Evolutionary conservation across 2,797 vertebrate genomes (phyloP), one percentile per base, ranked within the genome.

Genomic region (Anguilla marmorata): DNA sequence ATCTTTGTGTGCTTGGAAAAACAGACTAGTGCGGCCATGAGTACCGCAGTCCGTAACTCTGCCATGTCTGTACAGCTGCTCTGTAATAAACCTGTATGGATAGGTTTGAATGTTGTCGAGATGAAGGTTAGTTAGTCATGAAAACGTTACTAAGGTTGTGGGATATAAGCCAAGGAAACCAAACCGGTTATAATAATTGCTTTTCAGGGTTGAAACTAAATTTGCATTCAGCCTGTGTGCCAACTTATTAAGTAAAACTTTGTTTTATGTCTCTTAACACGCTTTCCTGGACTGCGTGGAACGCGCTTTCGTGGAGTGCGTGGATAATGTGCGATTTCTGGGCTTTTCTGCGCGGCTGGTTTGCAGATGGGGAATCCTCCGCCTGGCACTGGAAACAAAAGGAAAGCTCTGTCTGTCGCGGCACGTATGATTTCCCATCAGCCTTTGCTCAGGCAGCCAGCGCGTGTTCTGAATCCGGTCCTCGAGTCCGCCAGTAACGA

Each of bases 361-460:
- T 27, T 21, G 41, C 16, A 2, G 19, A 80, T 5, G 76, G 37
- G 0, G 41, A n/a, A 45, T 21, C 21, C 41, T 8, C 19, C 0
- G 1, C n/a, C 19, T n/a, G 76, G 76, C 76, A 0, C 0, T 37
- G 48, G 76, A 48, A 80, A n/a, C 76, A 80, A 45, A 80, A 79
- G 21, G 76, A 50, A 80, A 1, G 24, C 4, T 76, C 76, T 4
- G 37, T 80, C 41, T 80, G 41, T 45, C 33, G 11, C 21, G 45
- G 76, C 37, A 21, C 24, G 48, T 80, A 45, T 24, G 19, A 80
- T 48, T 37, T 80, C 76, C 76, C 76, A 80, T 80, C 76, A 80
- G 37, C 21, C 16, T 2, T 80, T 24, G 21, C 24, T 41, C 14
- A 7, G 27, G 19, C 33, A 21, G 41, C 76, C 76, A n/a, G 19